Conservation (phyloP, 2,797 vertebrate genomes). For the Agapornis canus region DNA sequence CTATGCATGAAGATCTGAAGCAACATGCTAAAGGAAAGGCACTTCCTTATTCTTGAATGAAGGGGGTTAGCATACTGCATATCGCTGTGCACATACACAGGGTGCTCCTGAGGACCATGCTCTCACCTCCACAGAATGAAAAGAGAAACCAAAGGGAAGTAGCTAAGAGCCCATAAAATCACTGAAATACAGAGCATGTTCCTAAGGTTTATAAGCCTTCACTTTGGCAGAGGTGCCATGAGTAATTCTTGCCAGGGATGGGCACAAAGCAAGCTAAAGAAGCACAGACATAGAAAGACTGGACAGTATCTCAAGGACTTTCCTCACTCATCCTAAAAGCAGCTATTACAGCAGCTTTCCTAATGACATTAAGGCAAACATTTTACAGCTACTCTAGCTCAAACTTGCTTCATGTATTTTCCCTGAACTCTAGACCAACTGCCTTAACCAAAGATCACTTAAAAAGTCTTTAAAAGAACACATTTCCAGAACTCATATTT, state of each 20-base stretch:
- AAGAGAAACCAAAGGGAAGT: background rate
- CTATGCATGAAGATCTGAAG: rapidly evolving
- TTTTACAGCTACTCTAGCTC: background rate
- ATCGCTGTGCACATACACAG: background rate
- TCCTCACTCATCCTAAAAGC: background rate
- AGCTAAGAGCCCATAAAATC: background rate
- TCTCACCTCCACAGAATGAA: background rate
- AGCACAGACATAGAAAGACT: background rate
- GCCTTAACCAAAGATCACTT: background rate
- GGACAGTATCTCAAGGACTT: background rate
- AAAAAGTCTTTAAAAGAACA: background rate
- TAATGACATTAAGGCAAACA: background rate
- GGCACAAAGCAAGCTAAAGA: background rate
- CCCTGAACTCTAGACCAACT: background rate
- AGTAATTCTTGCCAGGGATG: background rate
- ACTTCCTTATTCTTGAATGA: background rate
- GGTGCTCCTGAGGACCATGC: background rate
- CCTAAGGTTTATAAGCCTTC: background rate
- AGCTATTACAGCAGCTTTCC: background rate
- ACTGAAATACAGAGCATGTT: background rate
- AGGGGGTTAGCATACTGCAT: background rate
- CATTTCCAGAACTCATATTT: background rate
- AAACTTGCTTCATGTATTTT: background rate
- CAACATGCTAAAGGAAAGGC: background rate
- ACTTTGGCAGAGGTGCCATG: background rate